A percentile compares a stretch with the other conserved stretches of the same genome.
Conservation (phyloP, 2,888 invertebrate species). For the Halictus quadricinctus region DNA sequence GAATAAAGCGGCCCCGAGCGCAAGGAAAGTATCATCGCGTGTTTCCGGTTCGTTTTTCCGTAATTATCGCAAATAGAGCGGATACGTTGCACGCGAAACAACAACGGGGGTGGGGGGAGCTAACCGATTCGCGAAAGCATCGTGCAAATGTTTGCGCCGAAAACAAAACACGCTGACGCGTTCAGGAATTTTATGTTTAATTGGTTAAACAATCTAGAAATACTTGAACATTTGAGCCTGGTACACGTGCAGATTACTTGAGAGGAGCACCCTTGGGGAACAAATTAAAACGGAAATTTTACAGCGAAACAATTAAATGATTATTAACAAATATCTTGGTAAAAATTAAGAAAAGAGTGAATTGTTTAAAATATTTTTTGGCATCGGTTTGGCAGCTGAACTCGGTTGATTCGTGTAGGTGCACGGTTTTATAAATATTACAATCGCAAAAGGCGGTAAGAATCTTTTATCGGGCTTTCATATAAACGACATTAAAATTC, state of each 20-base stretch:
- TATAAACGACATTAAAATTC: background rate
- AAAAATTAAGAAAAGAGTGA: background rate
- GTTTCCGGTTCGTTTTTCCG: conserved; percentile 13
- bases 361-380: background rate
- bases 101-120: too few relatives aligned
- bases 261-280: background rate
- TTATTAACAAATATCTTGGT: background rate
- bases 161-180: background rate
- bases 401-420: background rate
- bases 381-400: background rate
- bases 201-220: background rate
- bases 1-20: background rate
- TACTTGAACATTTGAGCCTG: background rate
- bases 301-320: background rate
- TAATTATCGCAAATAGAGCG: conserved; percentile 23
- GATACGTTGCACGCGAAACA: background rate
- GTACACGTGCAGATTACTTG: background rate
- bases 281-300: background rate
- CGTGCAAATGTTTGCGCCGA: conserved; percentile 13
- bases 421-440: background rate
- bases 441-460: background rate
- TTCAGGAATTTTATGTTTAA: background rate
- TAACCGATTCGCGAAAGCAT: background rate
- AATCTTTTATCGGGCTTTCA: background rate
- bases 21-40: conserved; percentile 8